A percentile compares a stretch with the other conserved stretches of the same genome.
Evolutionary conservation across 2,113 vertebrate genomes (phyloP).

Genomic region (Agelaius phoeniceus): DNA sequence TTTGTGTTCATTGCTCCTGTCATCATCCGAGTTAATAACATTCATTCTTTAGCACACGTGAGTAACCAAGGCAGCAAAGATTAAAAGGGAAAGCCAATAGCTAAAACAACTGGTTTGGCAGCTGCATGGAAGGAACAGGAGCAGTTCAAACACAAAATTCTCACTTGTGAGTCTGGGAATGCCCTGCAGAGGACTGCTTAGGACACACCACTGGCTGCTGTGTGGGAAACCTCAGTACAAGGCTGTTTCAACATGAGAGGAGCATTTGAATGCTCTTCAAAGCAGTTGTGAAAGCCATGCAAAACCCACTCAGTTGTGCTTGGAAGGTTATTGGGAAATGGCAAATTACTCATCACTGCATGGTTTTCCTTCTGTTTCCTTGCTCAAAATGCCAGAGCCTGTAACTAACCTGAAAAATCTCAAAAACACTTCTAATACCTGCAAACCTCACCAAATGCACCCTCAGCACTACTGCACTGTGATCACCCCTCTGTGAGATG

Average conservation of each 20-base stretch:
- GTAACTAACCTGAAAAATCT: background rate
- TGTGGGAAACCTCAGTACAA: conserved; percentile 38
- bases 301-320: conserved; percentile 5
- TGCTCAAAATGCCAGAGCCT: background rate
- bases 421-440: background rate
- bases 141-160: conserved; percentile 37
- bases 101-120: conserved; percentile 65
- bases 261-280: conserved; percentile 47
- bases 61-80: conserved; percentile 29
- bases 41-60: conserved; percentile 25
- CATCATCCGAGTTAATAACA: conserved; percentile 3
- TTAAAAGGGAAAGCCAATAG: conserved; percentile 52
- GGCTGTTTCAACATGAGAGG: conserved; percentile 30
- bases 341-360: conserved; percentile 18
- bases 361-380: background rate
- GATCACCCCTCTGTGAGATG: background rate
- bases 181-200: conserved; percentile 46
- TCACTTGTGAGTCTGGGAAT: conserved; percentile 45
- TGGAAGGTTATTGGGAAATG: conserved; percentile 52
- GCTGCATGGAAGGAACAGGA: background rate
- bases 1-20: conserved; percentile 9
- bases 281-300: conserved; percentile 37
- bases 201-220: background rate
- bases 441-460: background rate
- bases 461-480: background rate